Evolutionary conservation across 2,113 vertebrate species (phyloP).

Genomic region (Paramormyrops kingsleyae): DNA sequence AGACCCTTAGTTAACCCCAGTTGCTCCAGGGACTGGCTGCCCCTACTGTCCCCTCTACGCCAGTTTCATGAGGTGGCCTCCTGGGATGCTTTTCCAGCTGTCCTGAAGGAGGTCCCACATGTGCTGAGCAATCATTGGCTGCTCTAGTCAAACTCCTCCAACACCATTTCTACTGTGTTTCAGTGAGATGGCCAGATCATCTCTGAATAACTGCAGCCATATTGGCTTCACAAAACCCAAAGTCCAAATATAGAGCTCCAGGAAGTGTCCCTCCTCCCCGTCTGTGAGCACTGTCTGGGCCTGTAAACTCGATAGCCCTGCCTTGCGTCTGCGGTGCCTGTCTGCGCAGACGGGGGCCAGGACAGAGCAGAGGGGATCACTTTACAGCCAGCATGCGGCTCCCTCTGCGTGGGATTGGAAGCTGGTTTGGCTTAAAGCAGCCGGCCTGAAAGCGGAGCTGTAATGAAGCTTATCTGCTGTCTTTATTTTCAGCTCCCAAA

Average conservation of each 20-base stretch:
- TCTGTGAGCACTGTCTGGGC: not conserved
- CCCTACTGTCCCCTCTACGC: not conserved
- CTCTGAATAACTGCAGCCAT: slow-evolving; percentile 14
- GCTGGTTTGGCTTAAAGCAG: slow-evolving; percentile 14
- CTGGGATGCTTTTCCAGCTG: not conserved
- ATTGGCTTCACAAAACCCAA: slow-evolving; percentile 11
- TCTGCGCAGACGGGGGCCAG: not conserved
- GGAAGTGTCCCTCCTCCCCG: not conserved
- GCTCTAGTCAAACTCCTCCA: not conserved
- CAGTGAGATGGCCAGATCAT: not conserved
- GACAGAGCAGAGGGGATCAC: not conserved
- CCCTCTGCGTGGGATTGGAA: not conserved
- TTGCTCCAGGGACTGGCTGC: not conserved
- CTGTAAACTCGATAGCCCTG: slow-evolving; percentile 11
- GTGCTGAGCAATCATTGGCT: not conserved
- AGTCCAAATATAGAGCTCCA: slow-evolving; percentile 7
- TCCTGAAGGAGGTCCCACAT: not conserved
- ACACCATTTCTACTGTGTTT: not conserved
- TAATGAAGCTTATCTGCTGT: not conserved
- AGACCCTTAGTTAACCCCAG: not conserved
- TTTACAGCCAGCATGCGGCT: not conserved
- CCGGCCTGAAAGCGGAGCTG: not conserved
- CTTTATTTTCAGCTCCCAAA: slow-evolving; percentile 6
- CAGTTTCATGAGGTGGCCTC: not conserved
- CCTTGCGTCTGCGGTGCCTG: not conserved